A percentile compares a stretch with the other conserved stretches of the same genome.
Evolutionary conservation across 2,888 invertebrate genomes (phyloP).

Genomic region (Drosophila mulleri): DNA sequence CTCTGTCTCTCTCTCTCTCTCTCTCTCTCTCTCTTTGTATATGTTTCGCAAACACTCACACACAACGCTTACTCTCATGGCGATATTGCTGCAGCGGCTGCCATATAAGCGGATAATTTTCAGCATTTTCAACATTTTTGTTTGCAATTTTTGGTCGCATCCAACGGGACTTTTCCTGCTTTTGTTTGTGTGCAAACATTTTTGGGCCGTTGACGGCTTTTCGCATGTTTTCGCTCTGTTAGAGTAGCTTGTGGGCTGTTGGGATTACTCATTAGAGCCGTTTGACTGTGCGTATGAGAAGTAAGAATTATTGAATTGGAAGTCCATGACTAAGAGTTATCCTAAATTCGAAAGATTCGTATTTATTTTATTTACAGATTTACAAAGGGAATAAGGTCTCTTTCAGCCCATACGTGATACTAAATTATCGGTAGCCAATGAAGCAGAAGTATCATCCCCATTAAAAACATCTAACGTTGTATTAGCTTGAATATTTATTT

Average conservation of each 20-base stretch:
- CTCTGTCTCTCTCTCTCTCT: conserved; percentile 8
- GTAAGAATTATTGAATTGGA: not conserved
- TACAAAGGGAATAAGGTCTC: not conserved
- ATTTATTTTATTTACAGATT: not conserved
- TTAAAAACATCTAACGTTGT: not conserved
- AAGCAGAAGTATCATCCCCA: no score
- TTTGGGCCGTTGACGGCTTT: conserved; percentile 49
- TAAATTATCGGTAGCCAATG: not conserved
- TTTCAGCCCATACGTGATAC: not conserved
- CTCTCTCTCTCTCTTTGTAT: not conserved
- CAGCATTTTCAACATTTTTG: conserved; percentile 63
- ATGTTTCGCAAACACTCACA: conserved; percentile 49
- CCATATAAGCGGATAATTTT: conserved; percentile 66
- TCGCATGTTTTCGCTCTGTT: conserved; percentile 33
- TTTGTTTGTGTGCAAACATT: conserved; percentile 43
- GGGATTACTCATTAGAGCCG: conserved; percentile 28
- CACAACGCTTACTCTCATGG: not conserved
- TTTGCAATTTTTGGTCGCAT: conserved; percentile 48
- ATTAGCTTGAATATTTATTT: not conserved
- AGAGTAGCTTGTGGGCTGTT: conserved; percentile 37
- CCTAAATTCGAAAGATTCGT: not conserved
- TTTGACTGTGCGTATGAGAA: not conserved
- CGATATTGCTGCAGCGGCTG: conserved; percentile 29
- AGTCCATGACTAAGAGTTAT: not conserved
- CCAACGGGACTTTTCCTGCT: conserved; percentile 17